Percentiles rank a stretch among this genome's conserved stretches.
Evolutionary conservation across 2,888 invertebrate species (phyloP).

Genomic region (Myopa testacea): DNA sequence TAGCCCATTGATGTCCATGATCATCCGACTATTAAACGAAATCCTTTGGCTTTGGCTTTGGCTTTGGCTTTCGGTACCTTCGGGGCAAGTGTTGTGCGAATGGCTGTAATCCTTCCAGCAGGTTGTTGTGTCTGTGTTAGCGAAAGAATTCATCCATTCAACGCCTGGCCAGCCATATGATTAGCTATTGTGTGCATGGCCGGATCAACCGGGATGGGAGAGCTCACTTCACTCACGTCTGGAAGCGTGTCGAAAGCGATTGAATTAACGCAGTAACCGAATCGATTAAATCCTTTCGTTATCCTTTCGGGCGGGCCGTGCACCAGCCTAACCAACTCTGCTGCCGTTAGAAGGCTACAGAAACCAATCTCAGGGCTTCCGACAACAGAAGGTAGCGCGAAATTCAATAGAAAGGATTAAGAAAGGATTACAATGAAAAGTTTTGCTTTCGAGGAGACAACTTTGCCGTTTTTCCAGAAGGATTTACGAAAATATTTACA

Average conservation of each 20-base stretch:
- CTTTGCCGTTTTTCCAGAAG: conserved; percentile 15
- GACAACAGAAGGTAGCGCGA: background rate
- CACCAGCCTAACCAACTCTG: conserved; percentile 49
- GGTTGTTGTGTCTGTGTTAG: background rate
- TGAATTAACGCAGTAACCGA: conserved; percentile 59
- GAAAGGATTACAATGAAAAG: conserved; percentile 56
- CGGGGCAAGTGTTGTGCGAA: background rate
- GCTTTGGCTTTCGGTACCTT: background rate
- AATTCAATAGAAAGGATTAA: conserved; percentile 40
- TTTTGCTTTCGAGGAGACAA: background rate
- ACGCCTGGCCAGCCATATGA: conserved; percentile 41
- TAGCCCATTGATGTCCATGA: conserved; percentile 66
- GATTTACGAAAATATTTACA: conserved; percentile 54
- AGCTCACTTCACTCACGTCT: background rate
- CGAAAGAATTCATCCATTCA: conserved; percentile 46
- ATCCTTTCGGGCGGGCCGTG: conserved; percentile 46
- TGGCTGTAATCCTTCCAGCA: conserved; percentile 52
- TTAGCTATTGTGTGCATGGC: conserved; percentile 43
- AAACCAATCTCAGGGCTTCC: conserved; percentile 38
- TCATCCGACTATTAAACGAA: conserved; percentile 64
- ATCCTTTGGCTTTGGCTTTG: conserved; percentile 37
- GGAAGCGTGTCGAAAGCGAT: conserved; percentile 59
- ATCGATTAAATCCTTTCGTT: conserved; percentile 52
- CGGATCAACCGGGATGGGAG: background rate
- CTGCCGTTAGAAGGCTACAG: conserved; percentile 51